These are phyloP conservation scores for Lymantria dispar DNA, from an alignment of 2,888 invertebrate genomes.

Conservation along the genomic window DNA sequence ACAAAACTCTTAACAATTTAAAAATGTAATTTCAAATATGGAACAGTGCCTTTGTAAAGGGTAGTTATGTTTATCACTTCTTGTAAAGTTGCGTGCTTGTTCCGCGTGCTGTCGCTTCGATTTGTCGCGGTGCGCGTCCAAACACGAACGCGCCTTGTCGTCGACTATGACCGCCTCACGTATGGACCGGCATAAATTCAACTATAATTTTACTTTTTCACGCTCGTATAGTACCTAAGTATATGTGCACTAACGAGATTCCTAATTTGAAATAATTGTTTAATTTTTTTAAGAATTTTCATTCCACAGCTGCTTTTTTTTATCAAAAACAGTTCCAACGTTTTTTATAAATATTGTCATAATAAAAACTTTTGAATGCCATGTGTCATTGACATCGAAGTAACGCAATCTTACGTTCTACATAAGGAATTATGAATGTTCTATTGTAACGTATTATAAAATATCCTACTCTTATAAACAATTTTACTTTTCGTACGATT, in stretches of 20 bases:
- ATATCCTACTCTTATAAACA: no score
- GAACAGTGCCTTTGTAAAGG: slow-evolving; percentile 13
- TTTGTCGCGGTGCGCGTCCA: slow-evolving; percentile 54
- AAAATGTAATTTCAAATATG: slow-evolving; percentile 7
- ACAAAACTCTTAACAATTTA: slow-evolving; percentile 9
- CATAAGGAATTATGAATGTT: neutral
- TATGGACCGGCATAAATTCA: slow-evolving; percentile 44
- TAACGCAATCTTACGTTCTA: neutral
- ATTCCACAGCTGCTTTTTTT: neutral
- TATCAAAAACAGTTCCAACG: neutral
- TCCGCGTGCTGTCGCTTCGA: slow-evolving; percentile 52
- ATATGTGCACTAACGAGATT: slow-evolving; percentile 28
- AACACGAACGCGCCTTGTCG: slow-evolving; percentile 52
- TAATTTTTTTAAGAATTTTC: slow-evolving; percentile 9
- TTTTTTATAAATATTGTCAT: neutral
- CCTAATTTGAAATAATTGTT: slow-evolving; percentile 26
- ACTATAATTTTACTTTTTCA: slow-evolving; percentile 50
- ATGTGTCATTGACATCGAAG: neutral
- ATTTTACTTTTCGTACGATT: no score
- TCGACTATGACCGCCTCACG: slow-evolving; percentile 57
- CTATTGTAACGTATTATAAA: no score
- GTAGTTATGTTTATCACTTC: slow-evolving; percentile 32
- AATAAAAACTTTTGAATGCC: neutral
- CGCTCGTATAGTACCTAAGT: slow-evolving; percentile 25
- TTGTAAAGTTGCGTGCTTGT: slow-evolving; percentile 34